Percentiles rank a stretch among this genome's conserved stretches.
phyloP scores from a whole-genome alignment of 2,797 vertebrate species.

The Ptychobarbus kaznakovi region DNA sequence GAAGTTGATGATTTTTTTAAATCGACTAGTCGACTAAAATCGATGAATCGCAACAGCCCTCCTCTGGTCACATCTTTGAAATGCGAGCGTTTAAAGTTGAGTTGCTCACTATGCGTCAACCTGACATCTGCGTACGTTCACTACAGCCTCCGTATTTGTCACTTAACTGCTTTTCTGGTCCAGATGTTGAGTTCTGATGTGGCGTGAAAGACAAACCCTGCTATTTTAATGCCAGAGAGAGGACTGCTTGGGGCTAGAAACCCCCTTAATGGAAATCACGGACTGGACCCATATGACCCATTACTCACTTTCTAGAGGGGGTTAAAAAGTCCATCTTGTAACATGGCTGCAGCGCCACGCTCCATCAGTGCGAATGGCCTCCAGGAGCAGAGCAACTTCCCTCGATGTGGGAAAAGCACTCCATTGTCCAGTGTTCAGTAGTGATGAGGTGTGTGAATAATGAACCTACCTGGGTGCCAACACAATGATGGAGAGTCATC shows the following conservation, averaged over 20 bases:
- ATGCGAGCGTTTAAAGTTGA: constrained; percentile 35
- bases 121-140: constrained; percentile 52
- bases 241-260: constrained; percentile 32
- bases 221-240: constrained; percentile 47
- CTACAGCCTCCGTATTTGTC: constrained; percentile 19
- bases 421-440: constrained; percentile 44
- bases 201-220: constrained; percentile 43
- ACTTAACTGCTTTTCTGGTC: constrained; percentile 31
- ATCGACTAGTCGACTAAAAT: no score
- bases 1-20: no score
- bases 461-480: constrained; percentile 45
- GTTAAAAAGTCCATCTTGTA: constrained; percentile 28
- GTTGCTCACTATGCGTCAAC: neutral
- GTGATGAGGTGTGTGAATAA: constrained; percentile 60
- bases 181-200: constrained; percentile 55
- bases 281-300: constrained; percentile 48
- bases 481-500: constrained; percentile 14
- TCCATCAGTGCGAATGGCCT: constrained; percentile 21
- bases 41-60: no score
- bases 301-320: constrained; percentile 48
- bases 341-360: constrained; percentile 27
- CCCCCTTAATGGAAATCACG: constrained; percentile 49
- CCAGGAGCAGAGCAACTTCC: constrained; percentile 33
- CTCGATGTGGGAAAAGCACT: constrained; percentile 35
- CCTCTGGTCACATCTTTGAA: constrained; percentile 33